Evolutionary conservation across 2,797 vertebrate species (phyloP), one percentile per base, ranked within the genome.

Genomic region (Peromyscus eremicus): DNA sequence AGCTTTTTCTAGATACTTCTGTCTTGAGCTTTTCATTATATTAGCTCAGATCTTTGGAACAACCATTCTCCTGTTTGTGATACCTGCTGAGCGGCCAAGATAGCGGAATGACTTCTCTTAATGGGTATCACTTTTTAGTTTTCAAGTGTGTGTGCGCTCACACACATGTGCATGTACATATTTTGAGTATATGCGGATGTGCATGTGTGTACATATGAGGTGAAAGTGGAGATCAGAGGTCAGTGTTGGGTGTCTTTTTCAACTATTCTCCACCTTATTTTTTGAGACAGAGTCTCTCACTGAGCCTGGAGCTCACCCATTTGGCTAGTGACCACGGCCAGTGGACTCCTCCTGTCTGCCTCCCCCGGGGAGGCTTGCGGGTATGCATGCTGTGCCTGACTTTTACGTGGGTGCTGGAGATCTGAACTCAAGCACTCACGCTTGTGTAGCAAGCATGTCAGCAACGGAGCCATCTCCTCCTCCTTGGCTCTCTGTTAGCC

Each of bases 21-120:
- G 5, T 89, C 94, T 76, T 66, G 87, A 93, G 75, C 91, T 91
- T n/a, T 89, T 43, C 88, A 77, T 85, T 92, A 76, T 60, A 0
- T 87, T 90, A 90, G 79, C 57, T 80, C 27, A 77, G 1, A 49
- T 87, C 52, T 88, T 76, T 80, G 34, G 76, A 43, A 2, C 55
- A 4, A 81, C 75, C 66, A 2, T 62, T 76, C 62, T 89, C 37
- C 34, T 68, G 32, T 55, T 57, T 52, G 29, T 57, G 55, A 68
- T 37, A n/a, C 46, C 29, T 40, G 81, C 62, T 6, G 25, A 75
- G 60, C 77, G 34, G 68, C 17, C 16, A 37, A 21, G 27, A 49
- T 3, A 9, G 40, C 32, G 1, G 21, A 14, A 21, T 43, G 7
- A 81, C 55, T 82, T 66, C 75, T 92, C 5, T 2, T 25, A 34